Conservation (phyloP, 2,113 vertebrate genomes). For the Urocynchramus pylzowi region DNA sequence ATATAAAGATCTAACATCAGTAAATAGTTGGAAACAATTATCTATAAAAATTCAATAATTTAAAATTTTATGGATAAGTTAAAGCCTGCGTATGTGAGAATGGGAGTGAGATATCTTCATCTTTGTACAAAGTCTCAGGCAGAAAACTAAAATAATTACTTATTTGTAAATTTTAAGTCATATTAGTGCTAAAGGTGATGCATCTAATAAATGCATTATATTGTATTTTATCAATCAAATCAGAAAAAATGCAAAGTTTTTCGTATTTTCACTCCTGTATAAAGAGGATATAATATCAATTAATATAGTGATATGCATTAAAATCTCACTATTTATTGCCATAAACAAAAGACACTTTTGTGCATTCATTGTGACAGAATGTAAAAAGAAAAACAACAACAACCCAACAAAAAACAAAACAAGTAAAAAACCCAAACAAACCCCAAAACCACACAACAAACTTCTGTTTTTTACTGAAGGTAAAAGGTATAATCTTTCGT, state of each 20-base stretch:
- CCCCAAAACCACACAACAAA: background rate
- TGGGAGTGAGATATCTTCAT: background rate
- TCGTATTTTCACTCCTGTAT: rapidly evolving
- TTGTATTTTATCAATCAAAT: background rate
- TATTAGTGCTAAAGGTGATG: background rate
- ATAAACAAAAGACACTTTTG: background rate
- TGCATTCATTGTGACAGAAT: background rate
- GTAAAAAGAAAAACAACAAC: background rate
- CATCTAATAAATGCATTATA: background rate
- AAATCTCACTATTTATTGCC: background rate
- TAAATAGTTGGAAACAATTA: background rate
- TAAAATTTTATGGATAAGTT: background rate
- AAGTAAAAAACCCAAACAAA: background rate
- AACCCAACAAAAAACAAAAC: background rate
- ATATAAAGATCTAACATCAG: background rate
- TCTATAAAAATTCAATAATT: background rate
- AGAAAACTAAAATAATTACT: background rate
- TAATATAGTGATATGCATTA: background rate
- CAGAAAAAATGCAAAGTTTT: background rate
- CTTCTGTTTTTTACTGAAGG: background rate
- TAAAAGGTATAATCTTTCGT: background rate
- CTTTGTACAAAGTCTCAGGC: background rate
- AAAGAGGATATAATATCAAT: background rate
- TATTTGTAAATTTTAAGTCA: background rate
- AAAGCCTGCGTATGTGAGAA: background rate